Conservation (phyloP, 2,888 invertebrate species). For the Masnerella sp. region DNA sequence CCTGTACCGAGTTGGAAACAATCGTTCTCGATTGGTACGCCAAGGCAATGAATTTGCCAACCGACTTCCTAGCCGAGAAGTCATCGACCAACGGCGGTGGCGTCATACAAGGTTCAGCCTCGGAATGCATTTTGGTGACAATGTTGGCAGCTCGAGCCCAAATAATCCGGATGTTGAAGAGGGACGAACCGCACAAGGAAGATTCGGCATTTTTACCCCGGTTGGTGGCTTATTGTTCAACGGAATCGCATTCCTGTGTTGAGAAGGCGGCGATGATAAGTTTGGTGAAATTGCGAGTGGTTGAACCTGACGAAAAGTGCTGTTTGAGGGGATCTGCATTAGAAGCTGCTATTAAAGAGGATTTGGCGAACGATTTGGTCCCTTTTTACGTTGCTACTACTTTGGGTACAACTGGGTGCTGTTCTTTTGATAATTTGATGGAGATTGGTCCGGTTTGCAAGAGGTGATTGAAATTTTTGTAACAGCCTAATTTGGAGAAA, state of each 20-base stretch:
- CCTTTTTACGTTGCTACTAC: conserved; percentile 92
- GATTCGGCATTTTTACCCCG: conserved; percentile 87
- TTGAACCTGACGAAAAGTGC: conserved; percentile 85
- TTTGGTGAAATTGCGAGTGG: conserved; percentile 84
- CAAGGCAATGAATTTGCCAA: conserved; percentile 85
- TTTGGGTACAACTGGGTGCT: conserved; percentile 89
- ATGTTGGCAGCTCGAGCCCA: conserved; percentile 87
- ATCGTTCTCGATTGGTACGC: conserved; percentile 91
- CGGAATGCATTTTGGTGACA: conserved; percentile 88
- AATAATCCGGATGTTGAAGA: conserved; percentile 84
- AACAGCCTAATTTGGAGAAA: too few relatives aligned
- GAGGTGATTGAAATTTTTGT: too few relatives aligned
- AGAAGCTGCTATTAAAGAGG: conserved; percentile 83
- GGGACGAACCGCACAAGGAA: conserved; percentile 78
- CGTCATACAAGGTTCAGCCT: conserved; percentile 90
- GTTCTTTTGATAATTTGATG: conserved; percentile 89
- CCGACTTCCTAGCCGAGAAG: conserved; percentile 81
- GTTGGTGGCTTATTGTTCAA: conserved; percentile 87
- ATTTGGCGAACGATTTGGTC: conserved; percentile 85
- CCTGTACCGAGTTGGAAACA: conserved; percentile 91
- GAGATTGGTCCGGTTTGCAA: conserved; percentile 87
- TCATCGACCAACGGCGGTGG: conserved; percentile 88
- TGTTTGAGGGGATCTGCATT: conserved; percentile 83
- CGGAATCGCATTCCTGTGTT: conserved; percentile 87
- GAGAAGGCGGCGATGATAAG: conserved; percentile 89